Conservation (phyloP, 2,888 invertebrate species). For the Nudaria mundana region DNA sequence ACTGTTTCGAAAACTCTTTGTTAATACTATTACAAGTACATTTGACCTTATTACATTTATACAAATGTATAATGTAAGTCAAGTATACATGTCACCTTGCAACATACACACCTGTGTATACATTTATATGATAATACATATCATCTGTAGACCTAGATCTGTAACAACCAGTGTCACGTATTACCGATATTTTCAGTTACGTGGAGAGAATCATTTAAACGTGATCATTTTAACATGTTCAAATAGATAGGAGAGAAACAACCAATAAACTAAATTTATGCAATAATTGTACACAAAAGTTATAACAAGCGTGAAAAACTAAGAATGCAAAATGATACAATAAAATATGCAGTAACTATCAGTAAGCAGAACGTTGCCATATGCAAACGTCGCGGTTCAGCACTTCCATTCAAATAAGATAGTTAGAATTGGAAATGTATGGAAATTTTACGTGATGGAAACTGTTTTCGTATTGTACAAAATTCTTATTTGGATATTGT, state of each 20-base stretch:
- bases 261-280: too few relatives aligned
- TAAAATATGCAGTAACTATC: constrained; percentile 11
- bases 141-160: too few relatives aligned
- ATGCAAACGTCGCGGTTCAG: constrained; percentile 24
- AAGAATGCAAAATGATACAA: not conserved
- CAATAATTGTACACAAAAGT: too few relatives aligned
- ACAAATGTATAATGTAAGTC: constrained; percentile 26
- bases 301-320: too few relatives aligned
- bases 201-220: too few relatives aligned
- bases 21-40: constrained; percentile 33
- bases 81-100: constrained; percentile 17
- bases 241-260: too few relatives aligned
- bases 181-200: too few relatives aligned
- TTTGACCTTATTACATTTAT: constrained; percentile 31
- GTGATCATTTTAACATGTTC: too few relatives aligned
- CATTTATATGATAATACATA: too few relatives aligned
- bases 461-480: not conserved
- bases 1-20: constrained; percentile 48
- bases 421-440: not conserved
- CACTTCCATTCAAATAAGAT: constrained; percentile 3
- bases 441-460: not conserved
- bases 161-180: too few relatives aligned
- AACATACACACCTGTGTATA: constrained; percentile 9
- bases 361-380: constrained; percentile 15
- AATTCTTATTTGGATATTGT: too few relatives aligned